Evolutionary conservation across 2,797 vertebrate genomes (phyloP).

Genomic region (Syndactyla subalaris): DNA sequence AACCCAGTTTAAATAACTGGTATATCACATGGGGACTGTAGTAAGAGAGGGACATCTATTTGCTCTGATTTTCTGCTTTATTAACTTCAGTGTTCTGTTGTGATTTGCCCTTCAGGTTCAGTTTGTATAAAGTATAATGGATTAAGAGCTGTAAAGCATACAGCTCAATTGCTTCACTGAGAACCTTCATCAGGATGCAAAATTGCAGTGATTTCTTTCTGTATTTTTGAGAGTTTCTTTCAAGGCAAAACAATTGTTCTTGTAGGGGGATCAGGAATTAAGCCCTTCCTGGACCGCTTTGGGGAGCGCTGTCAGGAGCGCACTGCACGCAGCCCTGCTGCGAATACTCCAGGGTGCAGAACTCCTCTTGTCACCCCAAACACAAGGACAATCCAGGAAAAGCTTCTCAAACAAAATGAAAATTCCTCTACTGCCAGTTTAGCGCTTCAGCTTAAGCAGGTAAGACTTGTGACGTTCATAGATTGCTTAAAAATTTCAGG

Average conservation of each 20-base stretch:
- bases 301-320: conserved; percentile 88
- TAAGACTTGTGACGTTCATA: conserved; percentile 26
- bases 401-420: conserved; percentile 81
- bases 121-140: background rate
- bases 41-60: background rate
- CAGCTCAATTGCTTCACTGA: background rate
- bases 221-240: background rate
- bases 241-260: conserved; percentile 13
- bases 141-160: background rate
- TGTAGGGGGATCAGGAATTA: conserved; percentile 81
- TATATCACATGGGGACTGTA: background rate
- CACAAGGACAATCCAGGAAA: conserved; percentile 87
- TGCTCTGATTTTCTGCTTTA: background rate
- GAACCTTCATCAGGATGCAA: background rate
- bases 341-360: conserved; percentile 46
- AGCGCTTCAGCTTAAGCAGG: conserved; percentile 89
- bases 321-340: conserved; percentile 72
- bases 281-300: conserved; percentile 93
- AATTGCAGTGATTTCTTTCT: background rate
- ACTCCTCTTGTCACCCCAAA: conserved; percentile 80
- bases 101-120: background rate
- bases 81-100: background rate
- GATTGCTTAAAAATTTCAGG: background rate
- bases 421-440: conserved; percentile 85
- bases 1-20: background rate